These are phyloP conservation scores for Epirrhoe tristata DNA, from an alignment of 2,888 invertebrate species.

Conservation along the genomic window DNA sequence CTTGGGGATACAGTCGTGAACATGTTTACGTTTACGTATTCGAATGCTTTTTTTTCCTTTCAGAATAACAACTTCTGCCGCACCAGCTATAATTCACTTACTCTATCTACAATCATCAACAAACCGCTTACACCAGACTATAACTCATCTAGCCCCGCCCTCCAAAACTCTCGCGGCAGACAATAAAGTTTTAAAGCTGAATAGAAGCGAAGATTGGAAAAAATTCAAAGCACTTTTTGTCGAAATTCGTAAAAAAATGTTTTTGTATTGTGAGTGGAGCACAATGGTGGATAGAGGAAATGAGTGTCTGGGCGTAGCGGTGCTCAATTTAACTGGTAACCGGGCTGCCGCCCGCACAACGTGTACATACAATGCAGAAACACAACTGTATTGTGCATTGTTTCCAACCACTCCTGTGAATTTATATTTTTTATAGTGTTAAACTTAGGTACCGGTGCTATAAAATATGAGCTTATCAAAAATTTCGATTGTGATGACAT, in stretches of 20 bases:
- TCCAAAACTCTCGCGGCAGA: slow-evolving; percentile 66
- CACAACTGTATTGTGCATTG: background rate
- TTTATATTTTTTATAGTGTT: too few species aligned
- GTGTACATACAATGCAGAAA: slow-evolving; percentile 5
- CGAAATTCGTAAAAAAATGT: slow-evolving; percentile 82
- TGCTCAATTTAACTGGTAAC: slow-evolving; percentile 82
- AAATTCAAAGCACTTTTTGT: slow-evolving; percentile 83
- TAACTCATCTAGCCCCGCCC: slow-evolving; percentile 36
- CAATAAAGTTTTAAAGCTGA: slow-evolving; percentile 78
- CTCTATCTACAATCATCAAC: slow-evolving; percentile 7
- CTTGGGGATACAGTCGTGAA: too few species aligned
- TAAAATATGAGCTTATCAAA: too few species aligned
- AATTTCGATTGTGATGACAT: too few species aligned
- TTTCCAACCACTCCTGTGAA: too few species aligned
- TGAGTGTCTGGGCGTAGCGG: slow-evolving; percentile 81
- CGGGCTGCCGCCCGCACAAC: slow-evolving; percentile 54
- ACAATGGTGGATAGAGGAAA: slow-evolving; percentile 83
- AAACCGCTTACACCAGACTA: slow-evolving; percentile 30
- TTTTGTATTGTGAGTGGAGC: slow-evolving; percentile 83
- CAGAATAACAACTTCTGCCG: too few species aligned
- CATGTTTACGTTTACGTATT: too few species aligned
- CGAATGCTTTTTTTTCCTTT: too few species aligned
- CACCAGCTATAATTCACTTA: background rate
- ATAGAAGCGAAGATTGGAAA: slow-evolving; percentile 83
- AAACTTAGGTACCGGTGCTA: too few species aligned